Evolutionary conservation across 1,140 invertebrate species (phyloP).

Genomic region (Apolygus lucorum): DNA sequence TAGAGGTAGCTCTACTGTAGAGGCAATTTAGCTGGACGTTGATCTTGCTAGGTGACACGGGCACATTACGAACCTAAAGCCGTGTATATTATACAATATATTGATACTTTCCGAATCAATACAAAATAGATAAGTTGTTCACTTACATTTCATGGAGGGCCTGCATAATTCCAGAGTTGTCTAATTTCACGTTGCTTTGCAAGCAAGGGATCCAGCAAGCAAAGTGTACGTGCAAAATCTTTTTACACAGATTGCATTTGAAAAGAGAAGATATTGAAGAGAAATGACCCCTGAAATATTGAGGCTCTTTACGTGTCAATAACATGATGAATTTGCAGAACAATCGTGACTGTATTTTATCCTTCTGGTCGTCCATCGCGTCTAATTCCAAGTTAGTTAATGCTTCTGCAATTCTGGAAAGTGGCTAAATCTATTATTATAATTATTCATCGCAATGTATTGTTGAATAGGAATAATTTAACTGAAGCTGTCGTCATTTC

Average conservation of each 20-base stretch:
- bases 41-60: too few species aligned
- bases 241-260: constrained; percentile 49
- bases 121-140: too few species aligned
- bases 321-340: constrained; percentile 73
- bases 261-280: constrained; percentile 65
- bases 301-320: constrained; percentile 57
- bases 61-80: too few species aligned
- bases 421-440: constrained; percentile 23
- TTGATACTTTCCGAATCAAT: too few species aligned
- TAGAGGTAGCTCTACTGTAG: too few species aligned
- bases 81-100: too few species aligned
- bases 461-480: neutral
- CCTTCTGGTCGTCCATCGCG: constrained; percentile 63
- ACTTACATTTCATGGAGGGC: constrained; percentile 32
- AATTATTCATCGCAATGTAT: neutral
- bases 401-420: constrained; percentile 59
- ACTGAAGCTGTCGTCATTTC: neutral
- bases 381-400: constrained; percentile 73
- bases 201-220: constrained; percentile 29
- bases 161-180: constrained; percentile 30
- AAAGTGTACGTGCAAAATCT: constrained; percentile 38
- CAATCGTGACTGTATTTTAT: constrained; percentile 71
- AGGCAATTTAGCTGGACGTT: too few species aligned
- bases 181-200: constrained; percentile 27
- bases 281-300: constrained; percentile 65